Conservation (phyloP, 2,888 invertebrate genomes). For the Dysmachus trigonus region DNA sequence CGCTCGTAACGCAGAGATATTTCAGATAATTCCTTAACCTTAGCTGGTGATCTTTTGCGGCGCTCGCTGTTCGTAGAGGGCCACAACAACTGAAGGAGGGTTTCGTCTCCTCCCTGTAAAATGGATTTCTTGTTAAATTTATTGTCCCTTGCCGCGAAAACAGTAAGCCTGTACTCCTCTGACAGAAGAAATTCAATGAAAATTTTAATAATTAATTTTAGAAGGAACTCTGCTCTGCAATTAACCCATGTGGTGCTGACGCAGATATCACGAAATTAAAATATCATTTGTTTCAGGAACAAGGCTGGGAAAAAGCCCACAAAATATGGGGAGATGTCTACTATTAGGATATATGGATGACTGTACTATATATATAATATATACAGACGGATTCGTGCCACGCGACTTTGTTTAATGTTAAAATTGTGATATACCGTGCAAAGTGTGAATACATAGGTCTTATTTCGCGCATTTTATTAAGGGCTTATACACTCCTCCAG, state of each 20-base stretch:
- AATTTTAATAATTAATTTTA: slow-evolving; percentile 45
- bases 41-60: neutral
- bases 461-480: too few relatives aligned
- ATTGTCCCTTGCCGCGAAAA: neutral
- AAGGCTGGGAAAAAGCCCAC: too few relatives aligned
- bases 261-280: slow-evolving; percentile 17
- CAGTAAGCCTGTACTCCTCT: neutral
- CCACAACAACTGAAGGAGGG: neutral
- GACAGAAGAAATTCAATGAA: neutral
- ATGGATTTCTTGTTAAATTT: neutral
- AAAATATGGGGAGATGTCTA: too few relatives aligned
- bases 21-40: neutral
- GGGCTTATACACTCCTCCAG: too few relatives aligned
- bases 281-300: neutral
- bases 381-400: too few relatives aligned
- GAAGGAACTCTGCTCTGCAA: neutral
- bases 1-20: neutral
- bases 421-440: too few relatives aligned
- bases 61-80: neutral
- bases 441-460: too few relatives aligned
- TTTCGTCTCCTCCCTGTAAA: neutral
- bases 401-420: too few relatives aligned
- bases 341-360: too few relatives aligned
- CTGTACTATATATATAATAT: too few relatives aligned
- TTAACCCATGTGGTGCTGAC: neutral